Evolutionary conservation across 2,888 invertebrate genomes (phyloP).

Genomic region (Orthosia cruda): DNA sequence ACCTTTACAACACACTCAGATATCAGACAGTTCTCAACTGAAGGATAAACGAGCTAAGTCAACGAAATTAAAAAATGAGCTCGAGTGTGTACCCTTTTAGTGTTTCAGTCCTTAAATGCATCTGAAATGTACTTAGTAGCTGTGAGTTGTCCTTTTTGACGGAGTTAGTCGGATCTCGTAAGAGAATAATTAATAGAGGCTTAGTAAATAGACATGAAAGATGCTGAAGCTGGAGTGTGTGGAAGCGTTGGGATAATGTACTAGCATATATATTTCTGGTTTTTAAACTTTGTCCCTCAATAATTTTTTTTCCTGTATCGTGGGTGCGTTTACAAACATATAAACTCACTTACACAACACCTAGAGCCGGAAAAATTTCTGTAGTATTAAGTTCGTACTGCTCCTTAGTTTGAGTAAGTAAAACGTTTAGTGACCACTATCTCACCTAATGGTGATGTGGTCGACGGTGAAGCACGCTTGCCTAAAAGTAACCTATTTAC

Average conservation of each 20-base stretch:
- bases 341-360: too few relatives aligned
- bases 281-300: too few relatives aligned
- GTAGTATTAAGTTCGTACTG: too few relatives aligned
- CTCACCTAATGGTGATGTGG: too few relatives aligned
- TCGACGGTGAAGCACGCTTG: too few relatives aligned
- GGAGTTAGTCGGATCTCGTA: slow-evolving; percentile 15
- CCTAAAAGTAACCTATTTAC: too few relatives aligned
- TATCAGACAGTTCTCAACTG: neutral
- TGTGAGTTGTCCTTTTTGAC: slow-evolving; percentile 34
- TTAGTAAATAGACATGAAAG: slow-evolving; percentile 28
- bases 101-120: slow-evolving; percentile 33
- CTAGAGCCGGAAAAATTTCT: too few relatives aligned
- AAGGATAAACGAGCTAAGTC: slow-evolving; percentile 9
- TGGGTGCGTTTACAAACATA: too few relatives aligned
- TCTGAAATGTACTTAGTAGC: slow-evolving; percentile 35
- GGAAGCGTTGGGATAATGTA: slow-evolving; percentile 11
- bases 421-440: too few relatives aligned
- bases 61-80: slow-evolving; percentile 44
- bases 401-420: too few relatives aligned
- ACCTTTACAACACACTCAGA: neutral
- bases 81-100: slow-evolving; percentile 14
- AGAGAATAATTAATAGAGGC: slow-evolving; percentile 49
- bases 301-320: too few relatives aligned
- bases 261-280: too few relatives aligned
- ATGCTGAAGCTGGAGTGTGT: slow-evolving; percentile 13